Percentiles rank a stretch among this genome's conserved stretches.
These are phyloP conservation scores for Erpetoichthys calabaricus DNA, from an alignment of 2,797 vertebrate species.

Conservation along the genomic window DNA sequence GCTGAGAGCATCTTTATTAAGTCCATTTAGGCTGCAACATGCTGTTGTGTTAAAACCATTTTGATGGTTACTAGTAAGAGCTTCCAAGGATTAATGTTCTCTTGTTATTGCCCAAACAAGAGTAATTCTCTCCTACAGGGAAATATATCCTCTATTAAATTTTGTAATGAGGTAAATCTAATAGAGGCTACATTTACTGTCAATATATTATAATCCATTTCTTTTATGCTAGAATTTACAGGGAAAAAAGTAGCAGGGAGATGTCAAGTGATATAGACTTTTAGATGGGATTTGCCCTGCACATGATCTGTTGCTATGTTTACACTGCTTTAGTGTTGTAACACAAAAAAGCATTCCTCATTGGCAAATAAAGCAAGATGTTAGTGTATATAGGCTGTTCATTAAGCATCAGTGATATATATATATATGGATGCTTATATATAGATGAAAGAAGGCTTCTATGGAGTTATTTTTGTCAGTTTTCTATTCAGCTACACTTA, in stretches of 20 bases:
- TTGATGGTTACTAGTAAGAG: constrained; percentile 5
- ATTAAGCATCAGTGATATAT: no score
- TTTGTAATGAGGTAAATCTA: constrained; percentile 9
- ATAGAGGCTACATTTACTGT: constrained; percentile 1
- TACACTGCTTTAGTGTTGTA: not conserved
- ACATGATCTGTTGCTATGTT: not conserved
- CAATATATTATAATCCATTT: constrained; percentile 2
- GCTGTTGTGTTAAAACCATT: constrained; percentile 7
- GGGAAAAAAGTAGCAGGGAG: not conserved
- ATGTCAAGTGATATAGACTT: not conserved
- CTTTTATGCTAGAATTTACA: not conserved
- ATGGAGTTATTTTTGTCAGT: no score
- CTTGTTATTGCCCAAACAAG: constrained; percentile 5
- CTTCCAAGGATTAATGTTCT: constrained; percentile 4
- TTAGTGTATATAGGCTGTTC: no score
- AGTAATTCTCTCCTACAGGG: not conserved
- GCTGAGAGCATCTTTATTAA: constrained; percentile 9
- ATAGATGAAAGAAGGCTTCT: no score
- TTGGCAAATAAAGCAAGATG: not conserved
- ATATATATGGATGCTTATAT: no score
- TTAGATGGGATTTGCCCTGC: not conserved
- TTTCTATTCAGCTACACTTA: no score
- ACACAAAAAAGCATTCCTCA: not conserved
- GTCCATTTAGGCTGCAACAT: constrained; percentile 8
- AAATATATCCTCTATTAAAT: constrained; percentile 7